Evolutionary conservation across 2,888 invertebrate genomes (phyloP).

Genomic region (Temnothorax unifasciatus): DNA sequence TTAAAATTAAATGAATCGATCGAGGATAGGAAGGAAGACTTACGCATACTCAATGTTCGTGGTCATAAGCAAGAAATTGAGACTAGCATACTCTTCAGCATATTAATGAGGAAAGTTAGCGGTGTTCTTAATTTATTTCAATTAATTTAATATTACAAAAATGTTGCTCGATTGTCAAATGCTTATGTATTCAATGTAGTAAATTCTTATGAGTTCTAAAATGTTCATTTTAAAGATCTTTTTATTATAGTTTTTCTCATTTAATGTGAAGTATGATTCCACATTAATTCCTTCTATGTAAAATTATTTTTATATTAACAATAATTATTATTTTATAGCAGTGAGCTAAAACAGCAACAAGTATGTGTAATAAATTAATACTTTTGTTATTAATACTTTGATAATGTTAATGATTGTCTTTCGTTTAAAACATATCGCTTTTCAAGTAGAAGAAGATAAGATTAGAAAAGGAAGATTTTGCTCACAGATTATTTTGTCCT

Average conservation of each 20-base stretch:
- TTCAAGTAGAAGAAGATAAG: not conserved
- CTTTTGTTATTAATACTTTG: too few relatives aligned
- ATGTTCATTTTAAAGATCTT: not conserved
- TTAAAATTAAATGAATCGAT: slow-evolving; percentile 58
- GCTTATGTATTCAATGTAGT: not conserved
- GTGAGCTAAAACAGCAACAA: not conserved
- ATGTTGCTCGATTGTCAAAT: not conserved
- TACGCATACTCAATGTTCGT: slow-evolving; percentile 30
- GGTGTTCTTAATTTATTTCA: not conserved
- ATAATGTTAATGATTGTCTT: not conserved
- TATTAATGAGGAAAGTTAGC: not conserved
- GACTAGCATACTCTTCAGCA: not conserved
- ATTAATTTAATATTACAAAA: not conserved
- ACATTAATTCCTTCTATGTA: not conserved
- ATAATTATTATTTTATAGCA: slow-evolving; percentile 5
- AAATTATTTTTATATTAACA: slow-evolving; percentile 1
- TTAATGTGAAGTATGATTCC: not conserved
- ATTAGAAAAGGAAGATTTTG: not conserved
- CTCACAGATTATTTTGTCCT: not conserved
- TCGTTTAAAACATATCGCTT: not conserved
- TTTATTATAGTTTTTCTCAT: not conserved
- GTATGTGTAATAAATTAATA: not conserved
- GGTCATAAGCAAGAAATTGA: slow-evolving; percentile 42
- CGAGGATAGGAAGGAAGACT: slow-evolving; percentile 35
- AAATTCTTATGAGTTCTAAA: not conserved